These are phyloP conservation scores for Lepus timidus DNA, from an alignment of 2,113 vertebrate genomes.

Conservation along the genomic window DNA sequence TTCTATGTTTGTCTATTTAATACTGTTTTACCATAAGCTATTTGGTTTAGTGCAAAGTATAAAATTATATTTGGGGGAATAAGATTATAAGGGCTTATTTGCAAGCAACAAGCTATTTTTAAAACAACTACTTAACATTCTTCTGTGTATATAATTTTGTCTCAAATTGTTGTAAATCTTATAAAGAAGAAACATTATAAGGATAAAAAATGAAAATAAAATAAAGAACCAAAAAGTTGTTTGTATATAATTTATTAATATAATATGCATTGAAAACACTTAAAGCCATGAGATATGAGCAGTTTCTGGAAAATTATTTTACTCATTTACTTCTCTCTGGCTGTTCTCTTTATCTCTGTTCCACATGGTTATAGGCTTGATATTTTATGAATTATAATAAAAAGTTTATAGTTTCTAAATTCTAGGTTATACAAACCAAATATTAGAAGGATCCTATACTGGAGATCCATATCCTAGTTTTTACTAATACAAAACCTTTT, in stretches of 20 bases:
- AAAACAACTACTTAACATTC: slow-evolving; percentile 43
- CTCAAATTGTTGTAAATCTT: slow-evolving; percentile 31
- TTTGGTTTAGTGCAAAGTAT: neutral
- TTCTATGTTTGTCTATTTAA: slow-evolving; percentile 79
- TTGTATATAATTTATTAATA: neutral
- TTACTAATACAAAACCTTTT: neutral
- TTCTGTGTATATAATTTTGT: slow-evolving; percentile 47
- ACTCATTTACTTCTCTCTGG: neutral
- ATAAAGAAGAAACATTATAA: slow-evolving; percentile 6
- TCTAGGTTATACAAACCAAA: neutral
- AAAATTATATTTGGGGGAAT: neutral
- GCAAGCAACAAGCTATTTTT: slow-evolving; percentile 54
- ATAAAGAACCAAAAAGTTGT: neutral
- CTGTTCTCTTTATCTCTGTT: neutral
- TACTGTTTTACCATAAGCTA: slow-evolving; percentile 56
- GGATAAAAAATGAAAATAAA: slow-evolving; percentile 67
- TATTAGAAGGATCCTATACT: neutral
- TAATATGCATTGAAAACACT: neutral
- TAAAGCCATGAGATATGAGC: neutral
- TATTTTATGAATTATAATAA: slow-evolving; percentile 12
- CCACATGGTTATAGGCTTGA: neutral
- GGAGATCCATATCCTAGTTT: neutral
- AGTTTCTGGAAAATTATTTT: neutral
- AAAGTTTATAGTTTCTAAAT: neutral
- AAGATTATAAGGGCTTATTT: slow-evolving; percentile 3